A percentile compares a stretch with the other conserved stretches of the same genome.
phyloP scores from a whole-genome alignment of 2,888 invertebrate species.

The Sylvicola cinctus region DNA sequence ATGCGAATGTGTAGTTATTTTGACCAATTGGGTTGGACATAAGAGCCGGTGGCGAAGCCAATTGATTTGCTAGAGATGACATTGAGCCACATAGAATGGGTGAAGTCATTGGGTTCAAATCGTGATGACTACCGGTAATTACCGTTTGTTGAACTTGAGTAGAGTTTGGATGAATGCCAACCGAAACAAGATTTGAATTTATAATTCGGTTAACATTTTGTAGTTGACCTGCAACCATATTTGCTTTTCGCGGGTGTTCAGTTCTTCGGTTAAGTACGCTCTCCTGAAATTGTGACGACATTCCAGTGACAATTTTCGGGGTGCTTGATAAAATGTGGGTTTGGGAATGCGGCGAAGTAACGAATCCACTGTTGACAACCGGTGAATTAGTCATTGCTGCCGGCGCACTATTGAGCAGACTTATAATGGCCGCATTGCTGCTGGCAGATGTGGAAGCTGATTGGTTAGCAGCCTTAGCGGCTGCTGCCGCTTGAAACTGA shows the following conservation, averaged over 20 bases:
- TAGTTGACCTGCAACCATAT: neutral
- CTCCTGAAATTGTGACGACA: neutral
- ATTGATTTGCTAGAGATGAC: conserved; percentile 25
- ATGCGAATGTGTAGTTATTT: conserved; percentile 4
- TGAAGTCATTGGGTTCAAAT: neutral
- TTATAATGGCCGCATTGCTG: conserved; percentile 50
- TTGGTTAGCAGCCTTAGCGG: conserved; percentile 17
- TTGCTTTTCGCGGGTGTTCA: neutral
- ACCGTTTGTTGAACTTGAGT: conserved; percentile 4
- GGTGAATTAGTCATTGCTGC: conserved; percentile 46
- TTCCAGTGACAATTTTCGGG: neutral
- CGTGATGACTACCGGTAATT: neutral
- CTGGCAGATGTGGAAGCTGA: conserved; percentile 1
- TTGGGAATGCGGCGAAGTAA: neutral
- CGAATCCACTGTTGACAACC: conserved; percentile 24
- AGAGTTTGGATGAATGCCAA: neutral
- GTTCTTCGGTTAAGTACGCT: neutral
- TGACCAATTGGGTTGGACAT: conserved; percentile 18
- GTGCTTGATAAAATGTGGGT: conserved; percentile 5
- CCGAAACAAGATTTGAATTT: neutral
- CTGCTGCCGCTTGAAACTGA: conserved; percentile 46
- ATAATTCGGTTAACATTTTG: neutral
- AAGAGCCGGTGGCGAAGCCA: conserved; percentile 25
- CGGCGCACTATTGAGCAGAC: conserved; percentile 56
- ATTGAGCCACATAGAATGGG: conserved; percentile 24